phyloP scores from a whole-genome alignment of 2,888 invertebrate genomes.

The Apamea sordens region DNA sequence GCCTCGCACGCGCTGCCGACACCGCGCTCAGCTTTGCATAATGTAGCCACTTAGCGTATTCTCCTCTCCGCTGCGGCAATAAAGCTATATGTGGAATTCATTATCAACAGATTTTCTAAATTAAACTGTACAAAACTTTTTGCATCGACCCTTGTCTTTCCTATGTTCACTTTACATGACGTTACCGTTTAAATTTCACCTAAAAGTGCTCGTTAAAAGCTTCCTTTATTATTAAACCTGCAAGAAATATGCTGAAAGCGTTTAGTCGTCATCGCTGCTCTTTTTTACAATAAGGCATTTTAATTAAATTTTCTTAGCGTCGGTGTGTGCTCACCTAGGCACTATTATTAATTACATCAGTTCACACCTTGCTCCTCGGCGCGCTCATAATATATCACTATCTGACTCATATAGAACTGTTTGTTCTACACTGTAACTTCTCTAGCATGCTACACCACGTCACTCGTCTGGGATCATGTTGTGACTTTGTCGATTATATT shows the following conservation, averaged over 20 bases:
- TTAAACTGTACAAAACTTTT: constrained; percentile 59
- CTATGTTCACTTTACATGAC: constrained; percentile 41
- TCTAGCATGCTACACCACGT: background rate
- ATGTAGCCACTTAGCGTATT: constrained; percentile 79
- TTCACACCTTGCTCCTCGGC: constrained; percentile 46
- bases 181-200: constrained; percentile 57
- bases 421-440: constrained; percentile 10
- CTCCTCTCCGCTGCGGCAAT: constrained; percentile 67
- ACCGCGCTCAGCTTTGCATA: constrained; percentile 77
- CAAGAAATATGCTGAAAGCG: constrained; percentile 62
- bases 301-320: constrained; percentile 65
- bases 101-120: constrained; percentile 70
- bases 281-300: constrained; percentile 64
- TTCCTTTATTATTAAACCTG: constrained; percentile 65
- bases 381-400: constrained; percentile 53
- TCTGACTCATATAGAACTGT: constrained; percentile 20
- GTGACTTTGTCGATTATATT: constrained; percentile 22
- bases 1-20: constrained; percentile 56
- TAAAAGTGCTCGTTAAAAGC: constrained; percentile 61
- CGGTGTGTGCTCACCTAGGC: constrained; percentile 55
- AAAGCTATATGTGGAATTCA: constrained; percentile 76
- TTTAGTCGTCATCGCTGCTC: constrained; percentile 51
- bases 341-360: constrained; percentile 61
- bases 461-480: constrained; percentile 18
- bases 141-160: constrained; percentile 50